A percentile compares a stretch with the other conserved stretches of the same genome.
Conservation (phyloP, 2,888 invertebrate species). For the Amphipoea lucens region DNA sequence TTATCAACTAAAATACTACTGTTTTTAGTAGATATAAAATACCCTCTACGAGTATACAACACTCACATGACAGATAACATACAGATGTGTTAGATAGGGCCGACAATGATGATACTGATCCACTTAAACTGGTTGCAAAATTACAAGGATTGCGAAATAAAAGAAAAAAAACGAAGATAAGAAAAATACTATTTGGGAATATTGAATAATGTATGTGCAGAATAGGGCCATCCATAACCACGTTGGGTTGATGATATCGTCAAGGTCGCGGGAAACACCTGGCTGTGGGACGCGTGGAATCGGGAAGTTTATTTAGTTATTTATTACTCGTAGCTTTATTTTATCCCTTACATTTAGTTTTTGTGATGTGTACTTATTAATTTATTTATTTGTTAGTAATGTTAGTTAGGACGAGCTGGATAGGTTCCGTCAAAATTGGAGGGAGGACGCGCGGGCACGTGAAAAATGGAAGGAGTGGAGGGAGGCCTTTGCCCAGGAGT, state of each 20-base stretch:
- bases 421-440: too few species aligned
- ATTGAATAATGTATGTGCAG: neutral
- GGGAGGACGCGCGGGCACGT: too few species aligned
- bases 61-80: conserved; percentile 11
- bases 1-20: neutral
- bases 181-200: neutral
- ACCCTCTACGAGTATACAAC: neutral
- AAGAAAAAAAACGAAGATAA: neutral
- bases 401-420: too few species aligned
- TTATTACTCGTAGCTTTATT: too few species aligned
- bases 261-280: neutral
- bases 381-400: too few species aligned
- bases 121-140: conserved; percentile 19
- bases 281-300: neutral
- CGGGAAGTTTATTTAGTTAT: neutral
- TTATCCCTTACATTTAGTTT: too few species aligned
- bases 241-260: neutral
- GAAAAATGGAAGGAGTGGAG: too few species aligned
- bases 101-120: conserved; percentile 17
- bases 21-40: neutral
- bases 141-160: neutral
- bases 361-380: too few species aligned
- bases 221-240: neutral
- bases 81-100: neutral
- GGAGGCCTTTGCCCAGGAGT: too few species aligned